Evolutionary conservation across 2,888 invertebrate genomes (phyloP), one percentile per base, ranked within the genome.

Genomic region (Phyto melanocephala): DNA sequence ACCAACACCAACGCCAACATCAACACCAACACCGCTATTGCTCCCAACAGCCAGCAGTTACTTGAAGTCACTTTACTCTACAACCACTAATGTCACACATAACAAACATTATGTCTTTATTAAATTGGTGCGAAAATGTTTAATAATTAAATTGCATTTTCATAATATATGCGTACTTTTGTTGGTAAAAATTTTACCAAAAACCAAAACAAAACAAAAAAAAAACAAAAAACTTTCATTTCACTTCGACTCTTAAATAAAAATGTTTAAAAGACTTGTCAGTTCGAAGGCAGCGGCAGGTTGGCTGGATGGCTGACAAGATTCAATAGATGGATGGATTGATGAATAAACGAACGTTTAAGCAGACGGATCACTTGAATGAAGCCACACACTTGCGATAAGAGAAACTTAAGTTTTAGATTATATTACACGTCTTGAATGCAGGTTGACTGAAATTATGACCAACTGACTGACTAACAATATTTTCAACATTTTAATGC

Each of bases 211-310:
- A n/a, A n/a, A n/a, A n/a, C n/a, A n/a, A n/a, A n/a, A n/a, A n/a
- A n/a, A n/a, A n/a, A n/a, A n/a, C n/a, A n/a, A n/a, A n/a, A 81
- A 71, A 67, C 82, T 82, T 82, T 82, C 82, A 67, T 79, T 79
- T 79, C 75, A 79, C 70, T 79, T 22, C 60, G 52, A 54, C 15
- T 45, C 20, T 50, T 65, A 80, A 62, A 62, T 62, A 56, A 22
- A 68, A 80, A 65, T 67, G 22, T 79, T 75, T 65, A 75, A 65
- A 74, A 20, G 60, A 37, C 79, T 65, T 79, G 71, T 82, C 75
- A 71, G 37, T 71, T 75, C 68, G 47, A 62, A 35, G 62, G 52
- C 60, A 62, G 42, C 54, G 54, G 8, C 56, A 52, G 45, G 17
- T 35, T 20, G 65, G 13, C 11, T 45, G 22, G 15, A 13, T 60